Conservation (phyloP, 2,888 invertebrate genomes). For the Belgica antarctica region DNA sequence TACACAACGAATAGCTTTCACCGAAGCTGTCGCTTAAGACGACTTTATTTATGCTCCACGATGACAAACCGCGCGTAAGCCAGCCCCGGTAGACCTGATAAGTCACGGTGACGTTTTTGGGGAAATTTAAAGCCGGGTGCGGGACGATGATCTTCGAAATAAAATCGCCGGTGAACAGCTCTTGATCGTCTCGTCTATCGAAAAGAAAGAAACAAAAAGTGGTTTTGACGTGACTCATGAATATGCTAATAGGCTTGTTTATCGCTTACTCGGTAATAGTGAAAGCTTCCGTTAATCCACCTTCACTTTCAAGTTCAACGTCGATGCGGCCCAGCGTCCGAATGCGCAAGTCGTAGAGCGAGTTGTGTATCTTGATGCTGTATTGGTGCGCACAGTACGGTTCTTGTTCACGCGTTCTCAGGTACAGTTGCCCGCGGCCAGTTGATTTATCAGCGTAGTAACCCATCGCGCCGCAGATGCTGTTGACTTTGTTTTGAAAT, state of each 20-base stretch:
- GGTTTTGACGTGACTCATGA: slow-evolving; percentile 14
- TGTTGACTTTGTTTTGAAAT: slow-evolving; percentile 53
- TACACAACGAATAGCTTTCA: slow-evolving; percentile 78
- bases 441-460: slow-evolving; percentile 84
- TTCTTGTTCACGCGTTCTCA: slow-evolving; percentile 85
- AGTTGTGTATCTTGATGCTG: slow-evolving; percentile 76
- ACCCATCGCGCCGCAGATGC: slow-evolving; percentile 86
- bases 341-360: slow-evolving; percentile 61
- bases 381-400: slow-evolving; percentile 94
- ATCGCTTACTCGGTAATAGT: slow-evolving; percentile 73
- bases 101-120: slow-evolving; percentile 69
- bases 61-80: slow-evolving; percentile 78
- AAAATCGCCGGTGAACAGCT: slow-evolving; percentile 68
- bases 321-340: slow-evolving; percentile 69
- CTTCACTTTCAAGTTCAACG: slow-evolving; percentile 75
- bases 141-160: slow-evolving; percentile 82
- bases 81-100: slow-evolving; percentile 89
- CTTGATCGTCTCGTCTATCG: slow-evolving; percentile 78
- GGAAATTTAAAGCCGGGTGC: slow-evolving; percentile 78
- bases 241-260: neutral
- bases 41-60: slow-evolving; percentile 79
- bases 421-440: slow-evolving; percentile 81
- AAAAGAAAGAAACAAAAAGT: neutral
- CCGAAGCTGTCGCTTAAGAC: slow-evolving; percentile 82
- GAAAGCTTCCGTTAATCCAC: slow-evolving; percentile 83